Evolutionary conservation across 1,140 invertebrate genomes (phyloP), one percentile per base, ranked within the genome.

Genomic region (Hylyphantes graminicola): DNA sequence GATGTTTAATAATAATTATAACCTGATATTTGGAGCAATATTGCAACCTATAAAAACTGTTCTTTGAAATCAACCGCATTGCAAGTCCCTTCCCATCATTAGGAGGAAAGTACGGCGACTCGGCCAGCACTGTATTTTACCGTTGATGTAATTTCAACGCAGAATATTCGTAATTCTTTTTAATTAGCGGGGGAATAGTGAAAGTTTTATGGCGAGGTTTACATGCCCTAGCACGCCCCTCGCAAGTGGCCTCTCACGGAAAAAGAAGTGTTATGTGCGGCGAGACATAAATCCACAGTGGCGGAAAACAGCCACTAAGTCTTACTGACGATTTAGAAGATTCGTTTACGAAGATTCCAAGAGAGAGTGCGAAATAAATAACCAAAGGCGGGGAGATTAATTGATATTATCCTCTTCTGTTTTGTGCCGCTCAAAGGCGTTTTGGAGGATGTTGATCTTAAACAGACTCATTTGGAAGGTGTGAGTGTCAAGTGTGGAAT

Each of bases 141-240:
- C 48, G 74, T 21, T 63, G 74, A 76, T 76, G 17, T 67, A 78
- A 78, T 61, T 53, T 54, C 11, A 12, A 51, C 19, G 63, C 51
- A 54, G 57, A n/a, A 77, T 53, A 65, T 78, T 50, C 59, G 75
- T 78, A 78, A 78, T 78, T 78, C 75, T 78, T 78, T 78, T 78
- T 78, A 78, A 78, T 78, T 78, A 78, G 75, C 35, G 75, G 19
- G 63, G 68, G 75, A 78, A 78, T 65, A 78, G 75, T 78, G 75
- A 78, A 78, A 65, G 75, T 78, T 78, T 78, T 78, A 78, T 50
- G 73, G 59, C 12, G 13, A 63, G 51, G 73, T 12, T 78, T 67
- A 67, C 17, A 3, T 19, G 61, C 51, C n/a, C 8, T 21, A 63
- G 55, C 19, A 13, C 48, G 19, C 15, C 55, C 21, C 55, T 10